A percentile compares a stretch with the other conserved stretches of the same genome.
Evolutionary conservation across 1,140 invertebrate species (phyloP).

Genomic region (Lethocerus indicus): DNA sequence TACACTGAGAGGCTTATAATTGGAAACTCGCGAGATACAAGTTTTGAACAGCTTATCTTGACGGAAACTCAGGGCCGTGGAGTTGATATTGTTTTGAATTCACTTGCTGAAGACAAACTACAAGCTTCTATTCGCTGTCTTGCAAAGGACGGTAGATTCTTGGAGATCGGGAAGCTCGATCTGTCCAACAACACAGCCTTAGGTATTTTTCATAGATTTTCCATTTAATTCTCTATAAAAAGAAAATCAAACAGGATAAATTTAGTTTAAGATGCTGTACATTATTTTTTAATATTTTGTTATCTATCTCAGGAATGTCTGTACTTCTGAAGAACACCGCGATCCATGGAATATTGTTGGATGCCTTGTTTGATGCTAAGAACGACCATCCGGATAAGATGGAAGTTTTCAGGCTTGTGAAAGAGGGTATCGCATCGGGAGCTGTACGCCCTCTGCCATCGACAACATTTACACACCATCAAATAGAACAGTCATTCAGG

Average conservation of each 20-base stretch:
- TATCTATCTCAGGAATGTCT: slow-evolving; percentile 52
- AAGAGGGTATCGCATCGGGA: slow-evolving; percentile 65
- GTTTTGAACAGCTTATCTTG: slow-evolving; percentile 77
- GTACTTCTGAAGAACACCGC: slow-evolving; percentile 89
- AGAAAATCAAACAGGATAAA: neutral
- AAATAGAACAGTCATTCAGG: slow-evolving; percentile 82
- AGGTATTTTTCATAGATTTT: slow-evolving; percentile 21
- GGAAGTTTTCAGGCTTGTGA: slow-evolving; percentile 52
- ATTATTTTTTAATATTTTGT: neutral
- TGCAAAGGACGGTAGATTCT: slow-evolving; percentile 75
- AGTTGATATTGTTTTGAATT: slow-evolving; percentile 88
- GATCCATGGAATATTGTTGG: slow-evolving; percentile 91
- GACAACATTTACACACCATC: slow-evolving; percentile 63
- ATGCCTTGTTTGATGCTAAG: slow-evolving; percentile 62
- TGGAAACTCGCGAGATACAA: slow-evolving; percentile 80
- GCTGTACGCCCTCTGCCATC: slow-evolving; percentile 67
- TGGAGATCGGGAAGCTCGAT: slow-evolving; percentile 96
- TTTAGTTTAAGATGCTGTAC: neutral
- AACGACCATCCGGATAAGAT: slow-evolving; percentile 45
- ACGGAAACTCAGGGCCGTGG: slow-evolving; percentile 62
- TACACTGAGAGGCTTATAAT: slow-evolving; percentile 25
- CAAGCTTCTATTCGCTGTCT: slow-evolving; percentile 83
- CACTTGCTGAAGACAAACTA: slow-evolving; percentile 80
- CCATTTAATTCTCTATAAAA: neutral
- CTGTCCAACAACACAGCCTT: slow-evolving; percentile 75